Conservation (phyloP, 1,140 invertebrate genomes). For the Oedothorax gibbosus region DNA sequence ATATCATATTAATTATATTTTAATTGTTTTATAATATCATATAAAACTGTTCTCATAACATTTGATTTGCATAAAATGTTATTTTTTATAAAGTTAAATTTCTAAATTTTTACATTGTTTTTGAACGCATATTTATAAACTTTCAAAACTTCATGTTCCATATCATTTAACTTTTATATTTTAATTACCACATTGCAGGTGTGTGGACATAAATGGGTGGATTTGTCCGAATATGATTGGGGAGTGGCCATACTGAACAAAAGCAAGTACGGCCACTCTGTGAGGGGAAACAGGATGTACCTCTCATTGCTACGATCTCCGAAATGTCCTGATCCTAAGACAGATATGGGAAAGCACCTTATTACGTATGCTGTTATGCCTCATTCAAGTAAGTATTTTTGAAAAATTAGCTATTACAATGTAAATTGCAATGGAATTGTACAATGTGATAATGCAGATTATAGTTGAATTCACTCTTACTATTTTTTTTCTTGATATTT, state of each 20-base stretch:
- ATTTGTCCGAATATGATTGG: conserved; percentile 71
- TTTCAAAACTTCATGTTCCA: too few relatives aligned
- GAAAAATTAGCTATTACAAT: background rate
- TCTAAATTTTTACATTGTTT: too few relatives aligned
- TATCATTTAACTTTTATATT: background rate
- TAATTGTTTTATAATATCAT: too few relatives aligned
- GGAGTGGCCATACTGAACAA: conserved; percentile 73
- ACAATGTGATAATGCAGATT: too few relatives aligned
- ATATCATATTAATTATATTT: too few relatives aligned
- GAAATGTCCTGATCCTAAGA: conserved; percentile 71
- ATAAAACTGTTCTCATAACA: too few relatives aligned
- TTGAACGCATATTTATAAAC: too few relatives aligned
- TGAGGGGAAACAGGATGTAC: conserved; percentile 68
- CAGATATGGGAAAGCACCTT: conserved; percentile 71
- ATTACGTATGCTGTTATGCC: conserved; percentile 73
- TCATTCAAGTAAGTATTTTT: conserved; percentile 68
- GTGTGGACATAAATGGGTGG: conserved; percentile 73
- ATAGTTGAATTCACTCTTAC: too few relatives aligned
- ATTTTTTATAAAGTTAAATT: too few relatives aligned
- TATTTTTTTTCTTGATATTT: too few relatives aligned
- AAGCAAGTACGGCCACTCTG: conserved; percentile 72
- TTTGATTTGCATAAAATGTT: too few relatives aligned
- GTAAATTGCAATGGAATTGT: too few relatives aligned
- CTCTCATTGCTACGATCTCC: conserved; percentile 71
- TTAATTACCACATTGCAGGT: conserved; percentile 65